Percentiles rank a stretch among this genome's conserved stretches.
Conservation (phyloP, 2,113 vertebrate species). For the Hystrix brachyura region DNA sequence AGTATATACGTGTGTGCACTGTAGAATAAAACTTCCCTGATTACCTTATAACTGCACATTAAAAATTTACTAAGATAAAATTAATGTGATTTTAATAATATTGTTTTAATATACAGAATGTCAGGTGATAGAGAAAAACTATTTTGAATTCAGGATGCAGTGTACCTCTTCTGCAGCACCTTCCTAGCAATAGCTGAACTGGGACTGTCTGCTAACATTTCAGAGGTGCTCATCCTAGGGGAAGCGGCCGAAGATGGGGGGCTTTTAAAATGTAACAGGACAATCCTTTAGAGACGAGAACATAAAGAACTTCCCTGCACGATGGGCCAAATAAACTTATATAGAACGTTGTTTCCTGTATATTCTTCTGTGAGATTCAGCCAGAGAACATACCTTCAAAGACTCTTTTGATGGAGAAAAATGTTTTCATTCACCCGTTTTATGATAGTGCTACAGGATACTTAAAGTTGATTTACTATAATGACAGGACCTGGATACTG, state of each 20-base stretch:
- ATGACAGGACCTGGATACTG: conserved; percentile 56
- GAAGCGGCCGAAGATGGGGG: conserved; percentile 39
- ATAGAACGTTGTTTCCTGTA: conserved; percentile 30
- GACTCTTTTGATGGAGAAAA: conserved; percentile 77
- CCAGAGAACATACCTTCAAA: conserved; percentile 74
- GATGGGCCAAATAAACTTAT: conserved; percentile 48
- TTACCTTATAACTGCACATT: conserved; percentile 80
- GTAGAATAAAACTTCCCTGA: conserved; percentile 77
- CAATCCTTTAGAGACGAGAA: conserved; percentile 55
- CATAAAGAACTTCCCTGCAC: not conserved
- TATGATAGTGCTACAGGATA: conserved; percentile 74
- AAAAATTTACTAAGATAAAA: conserved; percentile 85
- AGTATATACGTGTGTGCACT: conserved; percentile 63
- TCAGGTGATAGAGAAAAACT: conserved; percentile 66
- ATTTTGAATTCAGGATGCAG: conserved; percentile 67
- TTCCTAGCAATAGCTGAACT: conserved; percentile 23
- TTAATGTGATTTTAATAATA: conserved; percentile 79
- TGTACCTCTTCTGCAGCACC: not conserved
- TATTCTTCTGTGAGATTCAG: conserved; percentile 55
- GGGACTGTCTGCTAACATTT: not conserved
- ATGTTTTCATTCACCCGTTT: conserved; percentile 75
- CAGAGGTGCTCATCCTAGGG: not conserved
- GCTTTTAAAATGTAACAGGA: conserved; percentile 63
- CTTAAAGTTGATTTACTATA: conserved; percentile 73
- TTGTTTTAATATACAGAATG: conserved; percentile 79